phyloP scores from a whole-genome alignment of 2,113 vertebrate species.

The Phalacrocorax aristotelis region DNA sequence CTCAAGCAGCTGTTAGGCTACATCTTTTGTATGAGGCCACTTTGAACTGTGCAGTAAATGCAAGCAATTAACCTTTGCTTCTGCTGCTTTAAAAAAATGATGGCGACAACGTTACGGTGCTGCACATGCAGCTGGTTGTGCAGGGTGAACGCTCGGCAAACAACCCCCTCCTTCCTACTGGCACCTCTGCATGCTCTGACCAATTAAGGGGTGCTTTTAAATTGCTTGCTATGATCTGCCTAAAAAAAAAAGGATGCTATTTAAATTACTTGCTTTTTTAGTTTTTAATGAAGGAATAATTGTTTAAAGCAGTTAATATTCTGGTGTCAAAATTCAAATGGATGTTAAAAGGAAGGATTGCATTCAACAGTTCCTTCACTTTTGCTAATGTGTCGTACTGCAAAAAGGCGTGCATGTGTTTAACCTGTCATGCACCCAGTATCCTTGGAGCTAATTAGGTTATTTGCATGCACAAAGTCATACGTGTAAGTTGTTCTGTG shows the following conservation, averaged over 20 bases:
- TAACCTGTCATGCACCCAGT: background rate
- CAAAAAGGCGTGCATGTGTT: background rate
- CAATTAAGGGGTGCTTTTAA: background rate
- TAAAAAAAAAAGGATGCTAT: background rate
- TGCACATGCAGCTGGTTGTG: background rate
- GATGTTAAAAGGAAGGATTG: background rate
- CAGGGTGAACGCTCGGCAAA: background rate
- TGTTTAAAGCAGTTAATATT: background rate
- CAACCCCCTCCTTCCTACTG: background rate
- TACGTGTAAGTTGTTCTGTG: background rate
- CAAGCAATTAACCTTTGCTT: conserved; percentile 72
- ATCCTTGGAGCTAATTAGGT: background rate
- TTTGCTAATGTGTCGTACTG: background rate
- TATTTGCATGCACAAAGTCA: background rate
- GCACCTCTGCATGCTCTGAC: background rate
- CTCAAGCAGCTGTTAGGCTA: conserved; percentile 69
- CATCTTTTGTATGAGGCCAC: conserved; percentile 63
- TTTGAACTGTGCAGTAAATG: conserved; percentile 64
- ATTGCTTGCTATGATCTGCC: background rate
- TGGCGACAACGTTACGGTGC: background rate
- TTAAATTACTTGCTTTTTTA: background rate
- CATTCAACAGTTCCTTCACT: background rate
- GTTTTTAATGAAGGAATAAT: background rate
- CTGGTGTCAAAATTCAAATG: background rate
- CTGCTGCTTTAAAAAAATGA: conserved; percentile 20